Base-by-base conservation (phyloP, 2,797 vertebrate species). In the Bryconaethiops microstoma region DNA sequence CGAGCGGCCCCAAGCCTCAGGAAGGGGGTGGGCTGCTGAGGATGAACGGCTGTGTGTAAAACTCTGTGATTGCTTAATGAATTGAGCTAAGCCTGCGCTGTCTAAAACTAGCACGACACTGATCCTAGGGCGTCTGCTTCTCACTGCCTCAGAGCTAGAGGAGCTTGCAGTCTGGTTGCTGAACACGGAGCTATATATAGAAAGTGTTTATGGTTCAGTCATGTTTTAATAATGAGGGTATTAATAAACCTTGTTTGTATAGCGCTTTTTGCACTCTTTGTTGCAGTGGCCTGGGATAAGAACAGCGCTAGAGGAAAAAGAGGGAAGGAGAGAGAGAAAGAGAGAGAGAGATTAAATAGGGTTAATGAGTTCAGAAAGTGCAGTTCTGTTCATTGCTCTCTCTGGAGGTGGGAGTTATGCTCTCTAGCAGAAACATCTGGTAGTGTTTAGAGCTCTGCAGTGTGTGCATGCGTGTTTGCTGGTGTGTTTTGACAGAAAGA, bases 401-500 rank as follows among this genome's bases (percentile, higher is more conserved):
- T 77, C 65, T 70, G 65, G 80, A 83, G 79, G 82, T 85, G 81
- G 79, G 81, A 79, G 81, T 70, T 83, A 63, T 72, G 48, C 40
- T 81, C 64, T 68, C 72, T 42, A 81, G 48, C 69, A 60, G 74
- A 81, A 87, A 90, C 92, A 91, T 92, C 90, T 92, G 92, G 85
- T 82, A 88, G 74, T 85, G 52, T 88, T 91, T 88, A 86, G 21
- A 82, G 77, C 76, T 76, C 81, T 85, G 83, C 77, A 82, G 72
- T 84, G 79, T 65, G 73, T 50, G 84, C 42, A 48, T 68, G 40
- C 65, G 39, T 68, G 72, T 60, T 40, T 74, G 72, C 39, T 64
- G 67, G 21, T 19, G 80, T 92, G 90, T 92, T 92, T 88, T 92
- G 90, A 90, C 89, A 90, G 88, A 82, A 57, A 60, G 9, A 86